phyloP scores from a whole-genome alignment of 2,888 invertebrate species.

The Drosophila prostipennis region DNA sequence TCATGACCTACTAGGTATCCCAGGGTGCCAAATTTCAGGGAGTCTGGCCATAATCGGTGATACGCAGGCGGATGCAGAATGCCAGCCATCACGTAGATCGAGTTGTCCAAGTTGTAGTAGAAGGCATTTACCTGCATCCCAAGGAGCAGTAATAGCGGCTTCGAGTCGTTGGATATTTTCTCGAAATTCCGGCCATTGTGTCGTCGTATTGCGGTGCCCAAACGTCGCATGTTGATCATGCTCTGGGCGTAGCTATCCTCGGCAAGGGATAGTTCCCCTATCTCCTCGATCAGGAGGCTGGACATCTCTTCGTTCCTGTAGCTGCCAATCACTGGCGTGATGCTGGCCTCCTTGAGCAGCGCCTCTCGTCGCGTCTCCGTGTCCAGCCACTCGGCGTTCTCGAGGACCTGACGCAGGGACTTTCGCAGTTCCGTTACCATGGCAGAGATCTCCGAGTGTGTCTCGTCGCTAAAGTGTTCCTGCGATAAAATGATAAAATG shows the following conservation, averaged over 20 bases:
- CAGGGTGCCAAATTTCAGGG: conserved; percentile 79
- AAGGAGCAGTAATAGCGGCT: conserved; percentile 72
- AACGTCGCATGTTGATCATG: conserved; percentile 65
- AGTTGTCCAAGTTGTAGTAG: conserved; percentile 81
- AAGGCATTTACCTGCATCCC: conserved; percentile 81
- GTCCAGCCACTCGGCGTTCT: conserved; percentile 80
- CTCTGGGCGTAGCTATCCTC: conserved; percentile 66
- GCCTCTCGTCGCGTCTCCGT: conserved; percentile 74
- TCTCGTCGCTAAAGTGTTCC: conserved; percentile 71
- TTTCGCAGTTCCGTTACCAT: conserved; percentile 75
- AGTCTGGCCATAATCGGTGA: conserved; percentile 76
- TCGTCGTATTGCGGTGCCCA: conserved; percentile 61
- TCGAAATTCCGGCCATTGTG: conserved; percentile 64
- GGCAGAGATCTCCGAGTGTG: conserved; percentile 56
- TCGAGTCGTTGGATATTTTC: conserved; percentile 49
- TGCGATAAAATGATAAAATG: conserved; percentile 8
- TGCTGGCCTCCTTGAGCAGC: conserved; percentile 70
- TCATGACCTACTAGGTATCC: conserved; percentile 82
- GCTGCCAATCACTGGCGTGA: conserved; percentile 66
- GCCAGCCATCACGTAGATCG: conserved; percentile 81
- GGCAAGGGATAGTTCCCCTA: conserved; percentile 59
- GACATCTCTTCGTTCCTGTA: conserved; percentile 57
- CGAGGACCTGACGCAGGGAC: conserved; percentile 59
- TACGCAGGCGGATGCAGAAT: conserved; percentile 78
- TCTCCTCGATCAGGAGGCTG: conserved; percentile 63